Evolutionary conservation across 2,888 invertebrate species (phyloP), one percentile per base, ranked within the genome.

Genomic region (Rambutsinella grinnellia): DNA sequence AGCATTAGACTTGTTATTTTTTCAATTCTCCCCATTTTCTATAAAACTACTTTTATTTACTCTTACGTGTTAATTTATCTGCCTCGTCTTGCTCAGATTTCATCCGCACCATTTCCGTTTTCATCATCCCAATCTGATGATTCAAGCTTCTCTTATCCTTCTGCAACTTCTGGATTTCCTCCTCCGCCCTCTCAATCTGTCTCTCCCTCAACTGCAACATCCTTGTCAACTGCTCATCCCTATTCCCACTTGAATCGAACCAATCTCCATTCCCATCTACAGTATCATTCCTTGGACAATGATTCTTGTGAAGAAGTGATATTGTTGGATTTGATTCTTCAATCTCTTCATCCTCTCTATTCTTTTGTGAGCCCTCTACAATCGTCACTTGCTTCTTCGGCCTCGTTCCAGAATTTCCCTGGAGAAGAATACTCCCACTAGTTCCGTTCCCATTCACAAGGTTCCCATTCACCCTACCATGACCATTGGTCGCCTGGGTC

Each of bases 131-230:
- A 61, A 81, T 71, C 57, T 83, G 79, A 66, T 83, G 83, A 65
- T 79, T 81, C n/a, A 83, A 61, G 13, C 76, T 77, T 49, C 83
- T 49, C 47, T 83, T 83, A n/a, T 83, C 83, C 51, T 83, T 83
- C 5, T 77, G 69, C 8, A 79, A 58, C 2, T 76, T 60, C 6
- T 63, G 53, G 15, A 79, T 69, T 21, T 77, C 75, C 44, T 79
- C 76, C 66, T 83, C 80, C 17, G 58, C 58, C 53, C 78, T 58
- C 10, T 79, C 63, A 47, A 81, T 54, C 66, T 83, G 81, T 21
- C 80, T 23, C 17, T 80, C 80, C n/a, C 80, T 63, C 26, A 80
- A 65, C 10, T 80, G 71, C 23, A 77, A 63, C 46, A 83, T 23
- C 8, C 72, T 70, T 63, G 78, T 78, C 13, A 80, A 24, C 47